Percentiles rank a stretch among this genome's conserved stretches.
Conservation (phyloP, 2,888 invertebrate genomes). For the Cyrtodaria siliqua region DNA sequence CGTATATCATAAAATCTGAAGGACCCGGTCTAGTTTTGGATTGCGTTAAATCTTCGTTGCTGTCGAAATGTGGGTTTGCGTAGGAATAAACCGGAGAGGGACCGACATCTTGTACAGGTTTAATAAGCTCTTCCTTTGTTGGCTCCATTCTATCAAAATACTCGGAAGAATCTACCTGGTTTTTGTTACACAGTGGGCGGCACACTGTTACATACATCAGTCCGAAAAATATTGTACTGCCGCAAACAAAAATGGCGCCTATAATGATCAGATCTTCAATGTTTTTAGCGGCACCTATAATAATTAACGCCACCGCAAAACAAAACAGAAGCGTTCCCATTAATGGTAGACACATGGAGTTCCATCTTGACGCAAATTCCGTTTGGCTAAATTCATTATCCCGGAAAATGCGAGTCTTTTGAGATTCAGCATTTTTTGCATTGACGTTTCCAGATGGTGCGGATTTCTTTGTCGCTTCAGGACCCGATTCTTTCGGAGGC, state of each 20-base stretch:
- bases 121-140: neutral
- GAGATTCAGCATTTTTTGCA: no score
- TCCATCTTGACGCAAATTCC: constrained; percentile 26
- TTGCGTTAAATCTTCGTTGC: neutral
- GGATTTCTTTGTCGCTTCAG: no score
- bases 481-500: no score
- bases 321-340: constrained; percentile 16
- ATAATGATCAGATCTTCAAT: constrained; percentile 39
- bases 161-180: constrained; percentile 17
- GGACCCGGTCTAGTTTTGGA: constrained; percentile 7
- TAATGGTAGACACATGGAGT: constrained; percentile 32
- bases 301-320: constrained; percentile 18
- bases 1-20: constrained; percentile 25
- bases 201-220: constrained; percentile 31
- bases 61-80: neutral
- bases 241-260: constrained; percentile 30
- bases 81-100: constrained; percentile 9
- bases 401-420: no score
- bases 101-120: neutral
- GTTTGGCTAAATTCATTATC: neutral
- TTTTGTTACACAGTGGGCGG: constrained; percentile 33
- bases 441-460: no score
- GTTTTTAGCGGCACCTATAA: constrained; percentile 11
- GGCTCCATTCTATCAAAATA: constrained; percentile 5
- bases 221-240: constrained; percentile 37